Evolutionary conservation across 2,888 invertebrate species (phyloP), one percentile per base, ranked within the genome.

Genomic region (Eupithecia subumbrata): DNA sequence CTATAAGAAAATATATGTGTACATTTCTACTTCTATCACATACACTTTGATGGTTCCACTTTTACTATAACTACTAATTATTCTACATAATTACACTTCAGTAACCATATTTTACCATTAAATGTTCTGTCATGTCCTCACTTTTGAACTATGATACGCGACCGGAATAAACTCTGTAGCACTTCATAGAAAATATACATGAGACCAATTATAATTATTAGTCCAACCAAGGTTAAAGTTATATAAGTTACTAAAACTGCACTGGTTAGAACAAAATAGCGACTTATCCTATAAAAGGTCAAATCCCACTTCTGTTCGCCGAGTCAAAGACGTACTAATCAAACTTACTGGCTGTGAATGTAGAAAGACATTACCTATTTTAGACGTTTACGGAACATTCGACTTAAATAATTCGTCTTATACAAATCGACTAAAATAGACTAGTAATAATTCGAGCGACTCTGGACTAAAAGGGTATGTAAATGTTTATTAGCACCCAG

Each of bases 11-110:
- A 56, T 56, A 70, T 40, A 43, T 63, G n/a, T 8, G 60, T 25
- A 25, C 22, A 12, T 22, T 56, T 56, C 76, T 76, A 74, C 69
- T 18, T 76, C 76, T 74, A 76, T 76, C 76, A 77, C 76, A 74
- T 74, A 72, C 40, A 74, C 74, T 76, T 76, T 76, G 76, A 74
- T 76, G 74, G 45, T 74, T 72, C 67, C 60, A 77, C 34, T 69
- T 64, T 68, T 52, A 69, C 66, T 77, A 74, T 71, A 72, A 69
- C 69, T 74, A 76, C 69, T 74, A 30, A 30, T 30, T 30, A 30
- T 30, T 30, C 30, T 30, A 30, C 30, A 37, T 37, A 37, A 37
- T 37, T 37, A 37, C 37, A 37, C 25, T 12, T 43, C 3, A 8
- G 18, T 64, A 60, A 60, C 12, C 5, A 43, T 43, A 14, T 14